Percentiles rank a stretch among this genome's conserved stretches.
Evolutionary conservation across 2,888 invertebrate genomes (phyloP).

Genomic region (Caenorhabditis angaria): DNA sequence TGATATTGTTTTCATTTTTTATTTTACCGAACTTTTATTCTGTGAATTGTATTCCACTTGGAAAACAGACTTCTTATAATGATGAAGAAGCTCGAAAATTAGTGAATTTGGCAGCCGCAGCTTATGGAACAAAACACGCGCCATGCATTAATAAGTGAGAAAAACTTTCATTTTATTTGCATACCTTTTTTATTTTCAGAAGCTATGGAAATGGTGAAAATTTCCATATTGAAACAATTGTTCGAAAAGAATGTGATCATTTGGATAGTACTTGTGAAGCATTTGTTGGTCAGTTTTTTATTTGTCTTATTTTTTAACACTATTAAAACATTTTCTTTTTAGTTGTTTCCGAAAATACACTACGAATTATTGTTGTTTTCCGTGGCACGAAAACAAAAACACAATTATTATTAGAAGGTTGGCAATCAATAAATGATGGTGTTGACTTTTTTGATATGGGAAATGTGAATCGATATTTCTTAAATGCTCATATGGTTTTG

Average conservation of each 20-base stretch:
- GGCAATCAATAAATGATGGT: constrained; percentile 56
- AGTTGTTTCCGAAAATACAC: constrained; percentile 52
- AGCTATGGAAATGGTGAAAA: constrained; percentile 31
- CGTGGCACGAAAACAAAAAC: constrained; percentile 55
- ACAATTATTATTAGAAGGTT: constrained; percentile 64
- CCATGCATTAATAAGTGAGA: constrained; percentile 58
- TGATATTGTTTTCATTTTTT: not conserved
- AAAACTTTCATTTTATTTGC: not conserved
- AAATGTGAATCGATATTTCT: constrained; percentile 65
- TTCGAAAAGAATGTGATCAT: constrained; percentile 50
- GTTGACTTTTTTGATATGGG: constrained; percentile 66
- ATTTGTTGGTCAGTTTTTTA: constrained; percentile 31
- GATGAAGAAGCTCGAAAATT: constrained; percentile 58
- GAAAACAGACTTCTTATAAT: constrained; percentile 55
- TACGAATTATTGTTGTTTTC: constrained; percentile 61
- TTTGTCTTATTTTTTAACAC: not conserved
- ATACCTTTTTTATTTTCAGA: constrained; percentile 12
- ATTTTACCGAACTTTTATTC: too few species aligned
- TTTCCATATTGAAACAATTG: constrained; percentile 33
- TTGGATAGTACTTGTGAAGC: constrained; percentile 59
- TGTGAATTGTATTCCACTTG: constrained; percentile 16
- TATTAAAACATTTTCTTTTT: constrained; percentile 25
- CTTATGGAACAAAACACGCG: constrained; percentile 58
- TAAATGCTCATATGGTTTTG: constrained; percentile 62
- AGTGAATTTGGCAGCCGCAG: constrained; percentile 60